These are phyloP conservation scores for Rhinella marina DNA, from an alignment of 2,797 vertebrate genomes.

Conservation along the genomic window DNA sequence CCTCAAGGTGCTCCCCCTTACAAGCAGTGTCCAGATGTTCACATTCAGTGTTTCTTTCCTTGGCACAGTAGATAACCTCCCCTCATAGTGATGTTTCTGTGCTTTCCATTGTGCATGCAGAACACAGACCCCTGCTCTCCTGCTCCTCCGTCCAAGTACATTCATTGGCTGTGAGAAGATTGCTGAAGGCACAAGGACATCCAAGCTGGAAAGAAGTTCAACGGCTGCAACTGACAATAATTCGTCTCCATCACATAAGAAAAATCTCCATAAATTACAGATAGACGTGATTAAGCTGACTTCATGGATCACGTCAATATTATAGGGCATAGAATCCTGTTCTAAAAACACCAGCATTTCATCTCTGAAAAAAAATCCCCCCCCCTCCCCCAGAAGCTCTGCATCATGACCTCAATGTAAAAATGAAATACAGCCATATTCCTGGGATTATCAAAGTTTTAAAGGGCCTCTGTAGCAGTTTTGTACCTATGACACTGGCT, in stretches of 20 bases:
- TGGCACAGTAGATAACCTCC: neutral
- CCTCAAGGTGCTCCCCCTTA: too few relatives aligned
- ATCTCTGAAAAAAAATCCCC: neutral
- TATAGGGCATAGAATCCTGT: neutral
- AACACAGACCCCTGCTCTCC: neutral
- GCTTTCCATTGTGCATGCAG: constrained; percentile 9
- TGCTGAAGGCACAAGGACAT: constrained; percentile 4
- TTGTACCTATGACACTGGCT: neutral
- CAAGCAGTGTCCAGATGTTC: neutral
- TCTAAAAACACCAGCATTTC: neutral
- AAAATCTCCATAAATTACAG: constrained; percentile 18
- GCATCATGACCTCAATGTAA: neutral
- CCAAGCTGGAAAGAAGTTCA: neutral
- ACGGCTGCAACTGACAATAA: neutral
- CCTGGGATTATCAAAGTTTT: neutral
- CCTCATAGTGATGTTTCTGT: neutral
- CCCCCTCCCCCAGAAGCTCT: neutral
- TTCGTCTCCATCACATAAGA: neutral
- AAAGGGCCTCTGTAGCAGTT: neutral
- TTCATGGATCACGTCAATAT: neutral
- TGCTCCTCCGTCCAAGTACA: neutral
- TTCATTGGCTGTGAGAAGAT: constrained; percentile 4
- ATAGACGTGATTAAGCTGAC: neutral
- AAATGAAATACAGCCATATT: neutral
- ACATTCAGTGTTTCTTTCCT: neutral